A percentile compares a stretch with the other conserved stretches of the same genome.
phyloP scores from a whole-genome alignment of 2,113 vertebrate genomes.

The Oriolus oriolus region DNA sequence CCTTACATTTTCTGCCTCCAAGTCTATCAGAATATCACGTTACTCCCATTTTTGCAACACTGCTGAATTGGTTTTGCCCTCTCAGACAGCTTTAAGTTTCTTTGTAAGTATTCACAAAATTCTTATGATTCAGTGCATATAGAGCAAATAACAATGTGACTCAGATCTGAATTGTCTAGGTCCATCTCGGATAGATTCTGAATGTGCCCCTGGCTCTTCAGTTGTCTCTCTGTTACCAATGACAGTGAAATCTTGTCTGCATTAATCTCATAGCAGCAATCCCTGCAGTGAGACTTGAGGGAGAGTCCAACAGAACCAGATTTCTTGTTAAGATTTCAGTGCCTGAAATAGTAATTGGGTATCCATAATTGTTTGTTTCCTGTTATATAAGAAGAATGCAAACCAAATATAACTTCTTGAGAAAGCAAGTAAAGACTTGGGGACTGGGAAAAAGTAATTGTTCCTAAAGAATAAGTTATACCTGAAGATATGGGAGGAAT shows the following conservation, averaged over 20 bases:
- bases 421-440: neutral
- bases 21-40: neutral
- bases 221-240: neutral
- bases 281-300: neutral
- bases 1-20: neutral
- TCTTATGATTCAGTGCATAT: neutral
- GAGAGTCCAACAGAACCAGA: neutral
- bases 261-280: neutral
- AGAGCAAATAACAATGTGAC: neutral
- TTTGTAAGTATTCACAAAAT: neutral
- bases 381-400: neutral
- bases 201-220: neutral
- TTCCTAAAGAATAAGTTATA: neutral
- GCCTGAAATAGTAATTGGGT: neutral
- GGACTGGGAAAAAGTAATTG: neutral
- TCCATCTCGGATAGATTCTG: neutral
- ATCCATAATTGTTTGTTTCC: constrained; percentile 3
- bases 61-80: neutral
- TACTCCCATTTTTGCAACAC: neutral
- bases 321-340: neutral
- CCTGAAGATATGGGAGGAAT: neutral
- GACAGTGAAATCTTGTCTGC: neutral
- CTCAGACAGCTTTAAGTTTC: neutral
- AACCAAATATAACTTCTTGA: neutral
- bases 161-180: neutral